A percentile compares a stretch with the other conserved stretches of the same genome.
Conservation (phyloP, 1,140 invertebrate species). For the Manduca sexta region DNA sequence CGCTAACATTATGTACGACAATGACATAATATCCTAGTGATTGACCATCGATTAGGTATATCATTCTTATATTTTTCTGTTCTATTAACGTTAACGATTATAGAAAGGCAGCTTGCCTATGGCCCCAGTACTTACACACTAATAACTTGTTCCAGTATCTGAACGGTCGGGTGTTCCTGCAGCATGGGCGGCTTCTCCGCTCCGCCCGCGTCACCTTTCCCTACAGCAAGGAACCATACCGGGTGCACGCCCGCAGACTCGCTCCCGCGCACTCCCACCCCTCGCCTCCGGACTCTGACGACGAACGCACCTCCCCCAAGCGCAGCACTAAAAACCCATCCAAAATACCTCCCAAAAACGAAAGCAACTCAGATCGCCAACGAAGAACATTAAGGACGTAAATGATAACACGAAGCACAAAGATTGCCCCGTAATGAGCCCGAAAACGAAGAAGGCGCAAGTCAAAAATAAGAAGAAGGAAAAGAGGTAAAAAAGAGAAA, state of each 20-base stretch:
- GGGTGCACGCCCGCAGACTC: slow-evolving; percentile 53
- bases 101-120: too few species aligned
- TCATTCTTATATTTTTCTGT: too few species aligned
- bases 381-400: slow-evolving; percentile 55
- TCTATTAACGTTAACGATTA: too few species aligned
- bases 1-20: too few species aligned
- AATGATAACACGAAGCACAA: slow-evolving; percentile 62
- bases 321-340: slow-evolving; percentile 32
- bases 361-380: slow-evolving; percentile 54
- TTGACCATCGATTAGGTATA: too few species aligned
- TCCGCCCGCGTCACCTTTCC: slow-evolving; percentile 77
- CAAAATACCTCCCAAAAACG: slow-evolving; percentile 50
- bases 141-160: slow-evolving; percentile 74
- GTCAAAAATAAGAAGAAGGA: slow-evolving; percentile 37
- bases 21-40: too few species aligned
- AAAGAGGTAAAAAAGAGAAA: slow-evolving; percentile 33
- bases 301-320: slow-evolving; percentile 54
- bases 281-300: slow-evolving; percentile 49
- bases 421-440: slow-evolving; percentile 31
- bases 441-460: slow-evolving; percentile 26
- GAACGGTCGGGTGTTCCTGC: slow-evolving; percentile 82
- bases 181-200: slow-evolving; percentile 79
- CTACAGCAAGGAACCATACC: slow-evolving; percentile 58
- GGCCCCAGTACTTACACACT: neutral
- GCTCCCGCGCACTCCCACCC: slow-evolving; percentile 41